Conservation (phyloP, 2,888 invertebrate genomes). For the Cerastis leucographa region DNA sequence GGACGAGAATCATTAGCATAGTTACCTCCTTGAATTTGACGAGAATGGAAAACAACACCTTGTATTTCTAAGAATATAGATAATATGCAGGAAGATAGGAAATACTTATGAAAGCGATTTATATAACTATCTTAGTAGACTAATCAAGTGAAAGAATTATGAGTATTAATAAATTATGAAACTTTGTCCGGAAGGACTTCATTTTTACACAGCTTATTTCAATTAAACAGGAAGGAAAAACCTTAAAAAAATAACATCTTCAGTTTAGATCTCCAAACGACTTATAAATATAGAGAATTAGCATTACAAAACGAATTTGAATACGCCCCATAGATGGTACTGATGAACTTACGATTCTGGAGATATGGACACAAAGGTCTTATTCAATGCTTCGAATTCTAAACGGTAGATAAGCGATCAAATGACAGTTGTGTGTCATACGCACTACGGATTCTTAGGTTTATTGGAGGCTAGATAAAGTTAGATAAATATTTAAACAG, state of each 20-base stretch:
- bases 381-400: conserved; percentile 39
- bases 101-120: too few relatives aligned
- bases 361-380: conserved; percentile 54
- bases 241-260: neutral
- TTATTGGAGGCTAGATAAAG: neutral
- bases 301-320: conserved; percentile 53
- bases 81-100: too few relatives aligned
- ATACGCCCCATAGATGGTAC: conserved; percentile 13
- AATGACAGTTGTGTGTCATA: conserved; percentile 14
- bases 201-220: neutral
- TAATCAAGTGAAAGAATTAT: too few relatives aligned
- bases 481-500: neutral
- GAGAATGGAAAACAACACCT: too few relatives aligned
- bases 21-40: too few relatives aligned
- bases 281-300: conserved; percentile 32
- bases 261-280: neutral
- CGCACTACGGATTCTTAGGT: neutral
- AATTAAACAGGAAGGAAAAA: conserved; percentile 12
- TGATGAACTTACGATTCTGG: conserved; percentile 46
- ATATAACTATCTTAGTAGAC: too few relatives aligned
- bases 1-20: too few relatives aligned
- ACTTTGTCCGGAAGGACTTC: too few relatives aligned
- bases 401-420: conserved; percentile 37
- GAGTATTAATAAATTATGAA: too few relatives aligned
- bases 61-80: too few relatives aligned